Evolutionary conservation across 2,113 vertebrate species (phyloP).

Genomic region (Rhynchopsitta pachyrhyncha): DNA sequence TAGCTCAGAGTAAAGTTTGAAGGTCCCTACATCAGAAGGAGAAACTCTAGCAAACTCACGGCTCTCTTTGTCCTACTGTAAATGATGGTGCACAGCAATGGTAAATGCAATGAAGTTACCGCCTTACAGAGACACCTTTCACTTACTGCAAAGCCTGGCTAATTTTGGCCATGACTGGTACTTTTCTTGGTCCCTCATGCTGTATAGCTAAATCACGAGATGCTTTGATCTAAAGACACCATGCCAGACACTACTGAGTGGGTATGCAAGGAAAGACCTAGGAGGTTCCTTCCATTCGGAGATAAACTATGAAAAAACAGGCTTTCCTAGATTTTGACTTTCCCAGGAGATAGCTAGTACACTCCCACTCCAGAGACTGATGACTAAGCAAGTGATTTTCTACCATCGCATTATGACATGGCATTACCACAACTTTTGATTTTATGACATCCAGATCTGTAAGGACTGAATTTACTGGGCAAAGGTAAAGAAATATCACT

Average conservation of each 20-base stretch:
- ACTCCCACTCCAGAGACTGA: neutral
- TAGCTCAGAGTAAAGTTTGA: neutral
- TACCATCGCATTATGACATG: neutral
- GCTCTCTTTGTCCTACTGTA: neutral
- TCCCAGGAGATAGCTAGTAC: neutral
- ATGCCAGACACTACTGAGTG: neutral
- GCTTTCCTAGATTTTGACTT: neutral
- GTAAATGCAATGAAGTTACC: neutral
- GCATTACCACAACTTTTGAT: neutral
- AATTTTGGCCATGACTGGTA: neutral
- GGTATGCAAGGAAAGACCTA: neutral
- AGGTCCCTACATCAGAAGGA: neutral
- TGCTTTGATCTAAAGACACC: neutral
- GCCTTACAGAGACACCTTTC: neutral
- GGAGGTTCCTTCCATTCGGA: neutral
- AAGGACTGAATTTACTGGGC: neutral
- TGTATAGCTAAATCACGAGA: neutral
- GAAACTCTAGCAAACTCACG: neutral
- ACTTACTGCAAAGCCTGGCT: neutral
- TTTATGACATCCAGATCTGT: neutral
- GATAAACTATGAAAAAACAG: neutral
- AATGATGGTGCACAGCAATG: neutral
- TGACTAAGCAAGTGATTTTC: neutral
- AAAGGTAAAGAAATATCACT: neutral
- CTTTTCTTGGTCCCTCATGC: neutral